Conservation (phyloP, 92 coral and sea anemone genomes). For the Paragorgia papillata region DNA sequence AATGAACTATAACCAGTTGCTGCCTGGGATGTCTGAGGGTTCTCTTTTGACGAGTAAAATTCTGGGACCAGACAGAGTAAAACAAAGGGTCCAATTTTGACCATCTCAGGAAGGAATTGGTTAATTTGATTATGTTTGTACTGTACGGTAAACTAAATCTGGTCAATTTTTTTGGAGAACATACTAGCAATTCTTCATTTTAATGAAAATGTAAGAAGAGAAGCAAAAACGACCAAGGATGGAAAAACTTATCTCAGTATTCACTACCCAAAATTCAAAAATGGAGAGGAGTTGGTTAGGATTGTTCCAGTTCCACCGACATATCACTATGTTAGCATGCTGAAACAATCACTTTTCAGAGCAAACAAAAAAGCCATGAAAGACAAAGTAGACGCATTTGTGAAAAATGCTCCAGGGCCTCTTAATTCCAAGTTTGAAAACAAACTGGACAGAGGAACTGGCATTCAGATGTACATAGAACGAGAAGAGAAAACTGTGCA, state of each 20-base stretch:
- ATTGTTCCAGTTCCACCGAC: conserved; percentile 14
- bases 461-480: neutral
- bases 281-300: conserved; percentile 19
- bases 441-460: neutral
- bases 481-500: neutral
- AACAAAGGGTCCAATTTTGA: no score
- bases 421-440: neutral
- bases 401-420: neutral
- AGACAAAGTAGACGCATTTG: neutral
- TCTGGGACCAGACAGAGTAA: no score
- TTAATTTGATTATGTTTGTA: no score
- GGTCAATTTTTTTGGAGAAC: no score
- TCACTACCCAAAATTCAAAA: conserved; percentile 18
- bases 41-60: no score
- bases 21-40: no score
- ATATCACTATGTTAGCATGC: neutral
- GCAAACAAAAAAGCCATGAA: neutral
- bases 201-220: conserved; percentile 10
- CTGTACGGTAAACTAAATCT: no score
- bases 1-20: no score
- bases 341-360: neutral
- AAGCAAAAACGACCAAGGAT: conserved; percentile 8
- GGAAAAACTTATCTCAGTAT: conserved; percentile 1
- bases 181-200: conserved; percentile 3
- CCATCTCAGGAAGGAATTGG: no score